phyloP scores from a whole-genome alignment of 1,140 invertebrate species.

The Venturia canescens region DNA sequence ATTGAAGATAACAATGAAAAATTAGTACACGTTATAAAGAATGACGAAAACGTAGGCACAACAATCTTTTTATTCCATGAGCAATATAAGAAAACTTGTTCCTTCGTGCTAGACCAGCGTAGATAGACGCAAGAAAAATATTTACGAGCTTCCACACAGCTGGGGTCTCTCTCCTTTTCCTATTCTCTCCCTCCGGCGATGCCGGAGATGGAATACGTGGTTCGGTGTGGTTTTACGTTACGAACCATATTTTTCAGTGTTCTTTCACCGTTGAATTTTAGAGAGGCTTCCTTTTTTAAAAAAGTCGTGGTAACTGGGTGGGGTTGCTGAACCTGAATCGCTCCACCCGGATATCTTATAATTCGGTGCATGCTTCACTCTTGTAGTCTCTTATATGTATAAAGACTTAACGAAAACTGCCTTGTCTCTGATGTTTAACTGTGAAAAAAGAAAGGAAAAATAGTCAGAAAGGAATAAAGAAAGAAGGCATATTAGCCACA shows the following conservation, averaged over 20 bases:
- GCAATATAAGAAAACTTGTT: slow-evolving; percentile 28
- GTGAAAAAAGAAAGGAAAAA: not conserved
- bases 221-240: slow-evolving; percentile 16
- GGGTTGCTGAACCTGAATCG: slow-evolving; percentile 55
- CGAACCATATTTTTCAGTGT: slow-evolving; percentile 33
- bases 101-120: not conserved
- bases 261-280: slow-evolving; percentile 35
- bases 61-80: slow-evolving; percentile 35
- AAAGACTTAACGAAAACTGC: not conserved
- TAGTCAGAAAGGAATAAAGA: no score
- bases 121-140: slow-evolving; percentile 33
- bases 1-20: not conserved
- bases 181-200: not conserved
- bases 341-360: not conserved
- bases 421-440: not conserved
- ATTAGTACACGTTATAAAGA: not conserved
- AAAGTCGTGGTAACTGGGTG: not conserved
- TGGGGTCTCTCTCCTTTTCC: no score
- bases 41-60: not conserved
- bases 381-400: not conserved
- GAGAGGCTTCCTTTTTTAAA: not conserved
- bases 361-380: slow-evolving; percentile 30
- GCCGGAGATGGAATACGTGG: not conserved
- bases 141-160: slow-evolving; percentile 20
- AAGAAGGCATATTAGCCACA: slow-evolving; percentile 42